Conservation (phyloP, 1,140 invertebrate genomes). For the Lamellibrachia luymesi region DNA sequence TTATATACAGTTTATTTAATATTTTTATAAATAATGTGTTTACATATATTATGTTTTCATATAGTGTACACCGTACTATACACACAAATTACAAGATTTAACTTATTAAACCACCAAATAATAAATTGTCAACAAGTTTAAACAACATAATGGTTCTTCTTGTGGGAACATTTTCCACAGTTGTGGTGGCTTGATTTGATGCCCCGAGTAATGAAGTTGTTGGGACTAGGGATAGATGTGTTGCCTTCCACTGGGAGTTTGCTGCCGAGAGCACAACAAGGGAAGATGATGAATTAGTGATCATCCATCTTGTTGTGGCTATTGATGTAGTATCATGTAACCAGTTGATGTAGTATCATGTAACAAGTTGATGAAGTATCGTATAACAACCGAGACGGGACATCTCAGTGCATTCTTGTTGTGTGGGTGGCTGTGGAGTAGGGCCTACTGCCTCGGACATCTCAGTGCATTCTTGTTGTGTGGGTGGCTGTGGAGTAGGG, state of each 20-base stretch:
- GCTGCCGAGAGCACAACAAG: background rate
- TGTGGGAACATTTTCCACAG: no score
- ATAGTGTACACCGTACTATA: no score
- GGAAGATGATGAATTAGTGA: background rate
- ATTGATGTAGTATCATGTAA: background rate
- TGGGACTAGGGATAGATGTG: background rate
- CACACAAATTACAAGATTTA: no score
- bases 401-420: background rate
- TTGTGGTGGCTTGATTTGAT: background rate
- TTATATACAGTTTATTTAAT: no score
- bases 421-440: background rate
- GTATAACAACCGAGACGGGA: background rate
- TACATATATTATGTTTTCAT: no score
- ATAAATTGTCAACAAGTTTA: no score
- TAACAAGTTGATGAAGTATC: background rate
- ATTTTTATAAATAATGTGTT: no score
- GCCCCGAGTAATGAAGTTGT: background rate
- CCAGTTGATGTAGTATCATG: background rate
- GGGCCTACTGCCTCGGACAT: no score
- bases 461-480: no score
- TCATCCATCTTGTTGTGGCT: background rate
- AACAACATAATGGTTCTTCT: no score
- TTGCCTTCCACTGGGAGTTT: background rate
- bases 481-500: no score
- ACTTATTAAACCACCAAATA: no score